Percentiles rank a stretch among this genome's conserved stretches.
Evolutionary conservation across 2,888 invertebrate genomes (phyloP).

Genomic region (Drosophila acutilabella): DNA sequence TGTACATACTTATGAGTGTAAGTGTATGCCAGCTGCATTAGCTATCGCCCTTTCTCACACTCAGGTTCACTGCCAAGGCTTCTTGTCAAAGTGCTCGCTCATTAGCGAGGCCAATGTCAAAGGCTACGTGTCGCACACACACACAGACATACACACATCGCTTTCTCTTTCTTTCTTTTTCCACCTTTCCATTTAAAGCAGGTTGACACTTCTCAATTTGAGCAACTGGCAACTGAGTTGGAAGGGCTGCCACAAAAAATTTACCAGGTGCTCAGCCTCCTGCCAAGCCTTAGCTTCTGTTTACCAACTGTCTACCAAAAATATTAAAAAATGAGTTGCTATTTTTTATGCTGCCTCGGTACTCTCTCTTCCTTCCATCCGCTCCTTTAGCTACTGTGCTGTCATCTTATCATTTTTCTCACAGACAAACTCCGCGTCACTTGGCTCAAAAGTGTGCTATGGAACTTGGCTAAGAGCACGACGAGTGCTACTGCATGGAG

Average conservation of each 20-base stretch:
- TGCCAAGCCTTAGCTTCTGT: slow-evolving; percentile 56
- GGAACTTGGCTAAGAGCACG: slow-evolving; percentile 37
- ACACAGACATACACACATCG: slow-evolving; percentile 8
- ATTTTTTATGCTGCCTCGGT: slow-evolving; percentile 47
- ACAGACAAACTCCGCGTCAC: slow-evolving; percentile 46
- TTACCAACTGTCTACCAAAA: slow-evolving; percentile 74
- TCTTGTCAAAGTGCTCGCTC: slow-evolving; percentile 70
- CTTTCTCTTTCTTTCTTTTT: not conserved
- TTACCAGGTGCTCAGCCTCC: slow-evolving; percentile 60
- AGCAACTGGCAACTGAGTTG: slow-evolving; percentile 23
- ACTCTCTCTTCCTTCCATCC: slow-evolving; percentile 22
- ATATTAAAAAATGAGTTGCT: slow-evolving; percentile 75
- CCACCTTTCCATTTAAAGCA: not conserved
- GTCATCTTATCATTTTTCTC: slow-evolving; percentile 80
- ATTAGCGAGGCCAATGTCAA: slow-evolving; percentile 78
- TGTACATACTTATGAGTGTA: slow-evolving; percentile 4
- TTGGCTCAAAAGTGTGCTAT: slow-evolving; percentile 38
- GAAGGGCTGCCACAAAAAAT: slow-evolving; percentile 44
- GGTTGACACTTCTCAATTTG: slow-evolving; percentile 54
- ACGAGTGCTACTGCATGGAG: slow-evolving; percentile 38
- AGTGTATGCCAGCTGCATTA: slow-evolving; percentile 36
- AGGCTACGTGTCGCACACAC: slow-evolving; percentile 72
- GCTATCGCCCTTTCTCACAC: slow-evolving; percentile 26
- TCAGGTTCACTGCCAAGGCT: slow-evolving; percentile 69
- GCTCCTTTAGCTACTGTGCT: slow-evolving; percentile 63